Base-by-base conservation (phyloP, 2,113 vertebrate species). In the Xiphophorus maculatus region DNA sequence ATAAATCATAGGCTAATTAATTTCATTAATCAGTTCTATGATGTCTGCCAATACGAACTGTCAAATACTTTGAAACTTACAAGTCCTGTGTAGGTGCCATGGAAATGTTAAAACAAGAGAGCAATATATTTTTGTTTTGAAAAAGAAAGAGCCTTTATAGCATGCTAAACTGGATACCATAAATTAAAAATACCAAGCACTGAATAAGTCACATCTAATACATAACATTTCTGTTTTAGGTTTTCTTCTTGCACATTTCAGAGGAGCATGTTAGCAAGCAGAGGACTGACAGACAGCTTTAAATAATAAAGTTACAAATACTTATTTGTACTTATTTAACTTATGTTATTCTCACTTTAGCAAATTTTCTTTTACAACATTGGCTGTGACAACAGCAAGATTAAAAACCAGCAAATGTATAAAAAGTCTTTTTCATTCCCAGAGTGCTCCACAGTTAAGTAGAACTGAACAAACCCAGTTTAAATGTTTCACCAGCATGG, bases 401-500 rank as follows among this genome's bases (percentile, higher is more conserved):
- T 28, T 58, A 37, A 66, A 32, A 10, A 27, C 37, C 32, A 74
- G 61, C 68, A 66, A 25, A 58, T 30, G 25, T 32, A 69, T 77
- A 79, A 27, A n/a, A 40, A 73, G 33, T 66, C 28, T 30, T 30
- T 58, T 66, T 82, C 42, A 48, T 62, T 65, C 48, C 28, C 25
- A 25, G 17, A 67, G 61, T 14, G 65, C n/a, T 48, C 73, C 42
- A 62, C n/a, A 27, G 30, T 40, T 74, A 73, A 72, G 22, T 68
- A 48, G 40, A 17, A 72, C 60, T 63, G 35, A 71, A 19, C 63
- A 63, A 63, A 62, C 72, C n/a, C 27, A 44, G 68, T 28, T 67
- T 69, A 51, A 62, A 37, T 77, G 54, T 81, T 85, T 85, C 75
- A 84, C 81, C 71, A 80, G 71, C 85, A 76, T 32, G 66, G 85